Conservation (phyloP, 2,113 vertebrate species). For the Muscicapa adusta region DNA sequence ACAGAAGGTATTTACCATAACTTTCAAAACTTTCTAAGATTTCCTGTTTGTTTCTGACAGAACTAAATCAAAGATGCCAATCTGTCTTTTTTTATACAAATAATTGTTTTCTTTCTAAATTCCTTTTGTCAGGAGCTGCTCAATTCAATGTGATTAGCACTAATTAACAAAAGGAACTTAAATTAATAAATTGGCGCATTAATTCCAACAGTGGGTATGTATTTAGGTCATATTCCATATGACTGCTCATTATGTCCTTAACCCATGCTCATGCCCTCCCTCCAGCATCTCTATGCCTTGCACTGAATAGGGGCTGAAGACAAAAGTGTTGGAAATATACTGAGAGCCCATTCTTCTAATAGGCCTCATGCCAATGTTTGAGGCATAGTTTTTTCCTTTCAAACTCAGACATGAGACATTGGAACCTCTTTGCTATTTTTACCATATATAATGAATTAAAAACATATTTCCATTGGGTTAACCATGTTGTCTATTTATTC, state of each 20-base stretch:
- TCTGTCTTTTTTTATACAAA: not conserved
- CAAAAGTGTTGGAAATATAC: not conserved
- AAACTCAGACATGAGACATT: not conserved
- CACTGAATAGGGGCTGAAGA: not conserved
- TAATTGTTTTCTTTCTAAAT: not conserved
- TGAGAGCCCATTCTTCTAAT: not conserved
- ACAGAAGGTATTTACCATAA: not conserved
- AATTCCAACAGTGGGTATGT: not conserved
- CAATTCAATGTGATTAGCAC: not conserved
- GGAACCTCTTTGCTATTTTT: constrained; percentile 1
- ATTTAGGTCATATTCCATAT: not conserved
- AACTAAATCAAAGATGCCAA: not conserved
- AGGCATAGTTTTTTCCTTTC: not conserved
- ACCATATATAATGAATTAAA: not conserved
- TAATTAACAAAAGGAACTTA: not conserved
- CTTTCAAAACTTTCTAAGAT: not conserved
- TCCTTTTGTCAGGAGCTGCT: not conserved
- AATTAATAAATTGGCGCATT: not conserved
- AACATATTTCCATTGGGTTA: not conserved
- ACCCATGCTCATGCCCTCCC: not conserved
- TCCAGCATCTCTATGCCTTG: not conserved
- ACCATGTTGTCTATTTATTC: not conserved
- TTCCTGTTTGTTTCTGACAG: not conserved
- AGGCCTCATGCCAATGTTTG: accelerated
- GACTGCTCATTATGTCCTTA: not conserved